phyloP scores from a whole-genome alignment of 1,140 invertebrate genomes.

The Eulimnadia texana region DNA sequence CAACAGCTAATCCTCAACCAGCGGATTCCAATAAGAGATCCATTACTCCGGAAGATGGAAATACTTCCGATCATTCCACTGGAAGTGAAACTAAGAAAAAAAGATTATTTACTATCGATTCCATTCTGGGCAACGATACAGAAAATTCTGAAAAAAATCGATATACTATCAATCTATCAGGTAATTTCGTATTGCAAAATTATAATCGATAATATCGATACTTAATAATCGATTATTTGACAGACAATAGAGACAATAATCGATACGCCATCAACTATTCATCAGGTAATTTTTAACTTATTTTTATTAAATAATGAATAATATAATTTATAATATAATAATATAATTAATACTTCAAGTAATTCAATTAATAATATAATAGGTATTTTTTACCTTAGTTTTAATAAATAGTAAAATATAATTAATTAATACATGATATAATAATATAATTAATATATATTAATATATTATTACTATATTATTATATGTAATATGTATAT shows the following conservation, averaged over 20 bases:
- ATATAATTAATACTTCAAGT: too few relatives aligned
- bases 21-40: conserved; percentile 5
- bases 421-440: too few relatives aligned
- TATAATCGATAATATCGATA: neutral
- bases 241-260: neutral
- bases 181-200: neutral
- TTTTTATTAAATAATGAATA: neutral
- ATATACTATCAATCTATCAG: neutral
- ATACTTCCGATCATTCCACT: neutral
- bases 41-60: neutral
- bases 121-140: conserved; percentile 47
- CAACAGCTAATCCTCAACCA: too few relatives aligned
- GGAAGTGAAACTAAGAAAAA: conserved; percentile 8
- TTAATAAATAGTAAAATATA: too few relatives aligned
- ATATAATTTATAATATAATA: too few relatives aligned
- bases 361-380: too few relatives aligned
- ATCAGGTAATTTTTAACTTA: neutral
- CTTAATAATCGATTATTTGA: neutral
- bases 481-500: too few relatives aligned
- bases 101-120: conserved; percentile 64
- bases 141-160: conserved; percentile 1
- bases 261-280: neutral
- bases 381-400: too few relatives aligned
- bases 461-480: too few relatives aligned
- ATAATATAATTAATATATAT: too few relatives aligned